Percentiles rank a stretch among this genome's conserved stretches.
These are phyloP conservation scores for Zygothrica quintamaculata DNA, from an alignment of 2,888 invertebrate species.

Conservation along the genomic window DNA sequence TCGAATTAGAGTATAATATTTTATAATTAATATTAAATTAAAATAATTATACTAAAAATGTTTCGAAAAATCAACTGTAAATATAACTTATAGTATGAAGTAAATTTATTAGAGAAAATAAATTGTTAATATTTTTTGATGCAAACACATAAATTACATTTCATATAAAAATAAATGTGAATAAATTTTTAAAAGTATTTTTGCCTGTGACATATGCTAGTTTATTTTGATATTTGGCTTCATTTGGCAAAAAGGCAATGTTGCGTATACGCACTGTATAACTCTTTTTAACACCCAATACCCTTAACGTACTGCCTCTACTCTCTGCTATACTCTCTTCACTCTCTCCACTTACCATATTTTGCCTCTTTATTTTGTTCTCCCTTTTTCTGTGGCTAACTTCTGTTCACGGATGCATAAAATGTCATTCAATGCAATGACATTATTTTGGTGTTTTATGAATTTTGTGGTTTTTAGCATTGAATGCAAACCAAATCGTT, in stretches of 20 bases:
- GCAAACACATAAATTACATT: too few species aligned
- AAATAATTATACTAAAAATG: too few species aligned
- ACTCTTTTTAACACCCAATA: too few species aligned
- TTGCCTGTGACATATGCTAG: neutral
- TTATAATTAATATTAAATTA: too few species aligned
- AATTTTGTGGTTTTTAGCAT: slow-evolving; percentile 61
- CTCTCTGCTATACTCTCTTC: neutral
- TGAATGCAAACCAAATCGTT: slow-evolving; percentile 27
- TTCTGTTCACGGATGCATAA: slow-evolving; percentile 28
- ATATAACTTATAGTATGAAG: too few species aligned
- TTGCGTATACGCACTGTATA: slow-evolving; percentile 7
- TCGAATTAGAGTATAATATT: too few species aligned
- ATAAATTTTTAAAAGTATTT: neutral
- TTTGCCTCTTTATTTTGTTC: neutral
- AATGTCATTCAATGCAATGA: slow-evolving; percentile 48
- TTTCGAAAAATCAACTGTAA: too few species aligned
- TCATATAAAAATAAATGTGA: too few species aligned
- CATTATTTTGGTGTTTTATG: slow-evolving; percentile 66
- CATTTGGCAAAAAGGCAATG: slow-evolving; percentile 1
- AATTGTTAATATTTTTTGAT: too few species aligned
- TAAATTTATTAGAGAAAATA: too few species aligned
- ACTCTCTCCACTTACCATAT: too few species aligned
- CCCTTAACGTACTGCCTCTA: too few species aligned
- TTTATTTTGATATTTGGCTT: slow-evolving; percentile 1
- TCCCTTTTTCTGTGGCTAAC: neutral